phyloP scores from a whole-genome alignment of 2,797 vertebrate genomes.

The Halcyon chelicuti region DNA sequence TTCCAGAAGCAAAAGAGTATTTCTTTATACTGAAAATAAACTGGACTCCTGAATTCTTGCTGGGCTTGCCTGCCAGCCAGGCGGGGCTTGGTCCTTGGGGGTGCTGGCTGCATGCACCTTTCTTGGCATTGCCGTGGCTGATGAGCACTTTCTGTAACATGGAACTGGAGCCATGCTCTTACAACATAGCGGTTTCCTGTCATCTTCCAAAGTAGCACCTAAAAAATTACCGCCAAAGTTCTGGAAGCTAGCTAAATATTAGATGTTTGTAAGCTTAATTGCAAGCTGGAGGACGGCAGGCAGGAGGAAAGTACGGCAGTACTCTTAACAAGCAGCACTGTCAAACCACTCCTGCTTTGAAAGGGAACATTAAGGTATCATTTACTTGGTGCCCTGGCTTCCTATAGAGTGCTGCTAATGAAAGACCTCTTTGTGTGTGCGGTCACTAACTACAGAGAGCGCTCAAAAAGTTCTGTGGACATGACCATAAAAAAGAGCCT shows the following conservation, averaged over 20 bases:
- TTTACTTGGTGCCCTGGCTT: slow-evolving; percentile 75
- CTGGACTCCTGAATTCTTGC: not conserved
- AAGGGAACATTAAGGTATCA: slow-evolving; percentile 80
- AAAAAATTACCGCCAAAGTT: not conserved
- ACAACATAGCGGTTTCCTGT: not conserved
- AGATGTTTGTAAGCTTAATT: slow-evolving; percentile 5
- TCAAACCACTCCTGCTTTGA: slow-evolving; percentile 72
- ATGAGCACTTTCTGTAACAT: not conserved
- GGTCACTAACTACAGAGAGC: slow-evolving; percentile 68
- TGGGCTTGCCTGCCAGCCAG: not conserved
- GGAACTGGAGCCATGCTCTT: not conserved
- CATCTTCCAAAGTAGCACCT: slow-evolving; percentile 19
- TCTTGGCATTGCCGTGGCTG: rapidly evolving
- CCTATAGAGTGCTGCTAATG: slow-evolving; percentile 68
- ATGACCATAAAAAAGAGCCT: slow-evolving; percentile 58
- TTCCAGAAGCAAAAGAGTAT: not conserved
- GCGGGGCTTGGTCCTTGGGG: not conserved
- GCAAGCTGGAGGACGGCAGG: slow-evolving; percentile 37
- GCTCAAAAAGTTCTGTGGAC: slow-evolving; percentile 59
- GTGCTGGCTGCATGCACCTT: rapidly evolving
- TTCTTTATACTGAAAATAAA: not conserved
- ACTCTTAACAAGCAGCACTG: slow-evolving; percentile 68
- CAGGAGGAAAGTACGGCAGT: not conserved
- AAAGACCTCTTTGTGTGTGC: slow-evolving; percentile 78
- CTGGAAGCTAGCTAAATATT: slow-evolving; percentile 42